Percentiles rank a stretch among this genome's conserved stretches.
Conservation (phyloP, 2,113 vertebrate species). For the Chloroceryle aenea region DNA sequence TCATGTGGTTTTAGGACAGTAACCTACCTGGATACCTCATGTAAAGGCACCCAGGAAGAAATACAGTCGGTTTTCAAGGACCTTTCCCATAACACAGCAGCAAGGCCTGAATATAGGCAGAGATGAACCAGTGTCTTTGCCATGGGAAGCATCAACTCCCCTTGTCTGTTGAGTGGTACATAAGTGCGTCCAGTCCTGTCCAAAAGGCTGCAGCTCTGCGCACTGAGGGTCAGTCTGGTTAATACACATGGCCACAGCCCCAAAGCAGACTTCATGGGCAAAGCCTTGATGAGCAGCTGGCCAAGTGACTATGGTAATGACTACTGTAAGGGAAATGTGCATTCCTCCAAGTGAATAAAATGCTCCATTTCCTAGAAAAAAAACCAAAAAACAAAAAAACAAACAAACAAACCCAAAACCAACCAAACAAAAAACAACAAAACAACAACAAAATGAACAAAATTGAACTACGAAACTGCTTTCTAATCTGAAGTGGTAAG, state of each 20-base stretch:
- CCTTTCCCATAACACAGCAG: not conserved
- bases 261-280: not conserved
- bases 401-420: no score
- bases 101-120: not conserved
- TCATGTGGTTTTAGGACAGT: not conserved
- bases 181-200: not conserved
- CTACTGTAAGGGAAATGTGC: not conserved
- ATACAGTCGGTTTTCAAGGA: not conserved
- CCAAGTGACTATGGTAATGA: not conserved
- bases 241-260: not conserved
- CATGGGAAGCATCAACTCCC: not conserved
- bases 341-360: not conserved
- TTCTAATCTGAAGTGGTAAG: not conserved
- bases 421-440: no score
- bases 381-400: no score
- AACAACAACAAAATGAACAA: no score
- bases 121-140: not conserved
- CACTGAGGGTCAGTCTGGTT: not conserved
- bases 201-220: not conserved
- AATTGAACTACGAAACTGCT: not conserved
- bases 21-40: not conserved
- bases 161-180: accelerated
- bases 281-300: not conserved
- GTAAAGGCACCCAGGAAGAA: not conserved
- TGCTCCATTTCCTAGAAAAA: not conserved